These are phyloP conservation scores for Eufriesea mexicana DNA, from an alignment of 1,140 invertebrate genomes.

Conservation along the genomic window DNA sequence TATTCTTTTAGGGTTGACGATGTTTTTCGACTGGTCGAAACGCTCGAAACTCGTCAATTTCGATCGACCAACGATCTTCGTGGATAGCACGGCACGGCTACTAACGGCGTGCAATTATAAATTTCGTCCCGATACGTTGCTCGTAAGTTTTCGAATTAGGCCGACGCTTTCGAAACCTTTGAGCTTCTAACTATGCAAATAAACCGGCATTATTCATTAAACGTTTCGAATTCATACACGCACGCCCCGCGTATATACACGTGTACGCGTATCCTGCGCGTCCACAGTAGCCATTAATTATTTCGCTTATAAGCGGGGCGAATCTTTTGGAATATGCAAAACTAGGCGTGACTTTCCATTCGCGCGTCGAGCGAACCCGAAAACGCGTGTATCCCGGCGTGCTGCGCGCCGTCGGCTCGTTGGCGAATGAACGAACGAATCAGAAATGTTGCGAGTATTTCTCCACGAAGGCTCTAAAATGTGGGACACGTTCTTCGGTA, in stretches of 20 bases:
- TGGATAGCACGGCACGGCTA: too few relatives aligned
- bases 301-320: neutral
- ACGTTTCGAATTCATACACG: neutral
- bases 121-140: neutral
- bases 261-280: neutral
- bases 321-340: neutral
- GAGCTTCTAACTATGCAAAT: neutral
- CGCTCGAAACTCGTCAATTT: neutral
- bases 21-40: neutral
- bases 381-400: neutral
- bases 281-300: neutral
- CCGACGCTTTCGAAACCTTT: neutral
- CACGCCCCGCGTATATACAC: neutral
- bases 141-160: neutral
- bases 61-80: neutral
- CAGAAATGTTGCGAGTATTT: slow-evolving; percentile 66
- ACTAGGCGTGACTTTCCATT: slow-evolving; percentile 27
- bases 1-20: slow-evolving; percentile 51
- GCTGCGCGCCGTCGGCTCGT: neutral
- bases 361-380: neutral
- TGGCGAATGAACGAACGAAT: slow-evolving; percentile 57
- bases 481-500: slow-evolving; percentile 74
- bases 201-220: slow-evolving; percentile 1
- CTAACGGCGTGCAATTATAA: neutral
- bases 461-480: slow-evolving; percentile 76